Evolutionary conservation across 1,140 invertebrate genomes (phyloP).

Genomic region (Solenopsis invicta): DNA sequence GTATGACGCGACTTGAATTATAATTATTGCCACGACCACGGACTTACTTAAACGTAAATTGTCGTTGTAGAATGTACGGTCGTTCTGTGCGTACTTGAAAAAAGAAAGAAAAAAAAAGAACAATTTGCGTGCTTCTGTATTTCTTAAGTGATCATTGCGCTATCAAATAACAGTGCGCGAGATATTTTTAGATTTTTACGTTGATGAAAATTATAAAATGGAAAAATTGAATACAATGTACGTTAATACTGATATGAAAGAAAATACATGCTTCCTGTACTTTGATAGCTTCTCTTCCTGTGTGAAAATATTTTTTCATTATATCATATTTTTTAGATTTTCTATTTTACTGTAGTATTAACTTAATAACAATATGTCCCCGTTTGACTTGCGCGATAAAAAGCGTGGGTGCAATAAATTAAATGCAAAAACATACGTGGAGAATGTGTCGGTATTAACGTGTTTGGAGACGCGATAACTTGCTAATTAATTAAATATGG

Average conservation of each 20-base stretch:
- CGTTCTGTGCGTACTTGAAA: background rate
- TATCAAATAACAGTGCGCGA: background rate
- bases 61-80: background rate
- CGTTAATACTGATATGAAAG: background rate
- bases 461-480: background rate
- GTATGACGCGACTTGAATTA: conserved; percentile 25
- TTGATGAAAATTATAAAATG: background rate
- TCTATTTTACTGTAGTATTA: background rate
- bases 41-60: background rate
- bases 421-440: background rate
- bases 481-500: conserved; percentile 51
- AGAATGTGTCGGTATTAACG: background rate
- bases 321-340: background rate
- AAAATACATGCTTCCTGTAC: background rate
- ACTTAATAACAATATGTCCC: background rate
- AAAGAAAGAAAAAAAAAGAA: background rate
- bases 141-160: background rate
- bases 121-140: background rate
- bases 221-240: background rate
- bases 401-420: background rate
- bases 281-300: background rate
- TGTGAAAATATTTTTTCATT: conserved; percentile 4
- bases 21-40: conserved; percentile 2
- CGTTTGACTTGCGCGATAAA: background rate
- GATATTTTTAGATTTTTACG: background rate